Base-by-base conservation (phyloP, 2,888 invertebrate genomes). In the Diogma glabrata region DNA sequence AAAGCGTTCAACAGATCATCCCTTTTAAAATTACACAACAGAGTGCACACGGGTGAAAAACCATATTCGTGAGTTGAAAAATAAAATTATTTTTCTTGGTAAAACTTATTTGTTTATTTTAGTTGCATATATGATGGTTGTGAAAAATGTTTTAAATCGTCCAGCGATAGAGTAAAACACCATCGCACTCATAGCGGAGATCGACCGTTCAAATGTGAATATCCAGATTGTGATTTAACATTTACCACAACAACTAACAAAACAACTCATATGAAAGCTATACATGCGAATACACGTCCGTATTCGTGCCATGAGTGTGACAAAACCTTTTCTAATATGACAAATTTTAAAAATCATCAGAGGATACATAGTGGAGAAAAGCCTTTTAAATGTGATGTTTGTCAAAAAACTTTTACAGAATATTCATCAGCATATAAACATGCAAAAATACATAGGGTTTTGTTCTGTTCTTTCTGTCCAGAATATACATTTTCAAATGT, bases 301-400 rank as follows among this genome's bases (percentile, higher is more conserved):
- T n/a, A n/a, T n/a, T n/a, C n/a, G n/a, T n/a, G n/a, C n/a, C n/a
- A n/a, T n/a, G n/a, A n/a, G n/a, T n/a, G n/a, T n/a, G n/a, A n/a
- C n/a, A n/a, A n/a, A n/a, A n/a, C n/a, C n/a, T n/a, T n/a, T n/a
- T n/a, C n/a, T n/a, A n/a, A n/a, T n/a, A n/a, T n/a, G n/a, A n/a
- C n/a, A n/a, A n/a, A n/a, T n/a, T n/a, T n/a, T n/a, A n/a, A 22
- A 16, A 43, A 14, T 5, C 43, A 43, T 14, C 22, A 43, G 14
- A 20, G 43, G 20, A 43, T 43, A 9, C 43, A 43, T 43, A n/a
- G 22, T 9, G 22, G 22, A 7, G 43, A 43, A 22, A 43, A 43
- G 23, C 43, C 43, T 14, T 43, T 43, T 22, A 43, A n/a, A 43
- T 43, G 43, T n/a, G 43, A 8, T 14, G 23, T 43, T 22, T 43